Conservation (phyloP, 2,113 vertebrate species). For the Conger conger region DNA sequence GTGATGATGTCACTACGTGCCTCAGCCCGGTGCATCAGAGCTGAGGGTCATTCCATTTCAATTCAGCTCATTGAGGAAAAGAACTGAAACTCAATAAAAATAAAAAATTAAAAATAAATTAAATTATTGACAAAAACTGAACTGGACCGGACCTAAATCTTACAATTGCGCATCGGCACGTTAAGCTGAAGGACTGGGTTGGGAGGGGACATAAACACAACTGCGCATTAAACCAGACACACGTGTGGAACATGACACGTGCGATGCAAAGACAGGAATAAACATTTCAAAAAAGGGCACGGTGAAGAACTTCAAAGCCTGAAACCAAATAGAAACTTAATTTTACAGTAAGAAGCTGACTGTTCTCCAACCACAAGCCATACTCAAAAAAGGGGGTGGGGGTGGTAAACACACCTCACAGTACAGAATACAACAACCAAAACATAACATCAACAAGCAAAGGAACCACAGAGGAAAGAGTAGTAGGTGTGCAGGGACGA, state of each 20-base stretch:
- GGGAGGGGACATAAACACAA: neutral
- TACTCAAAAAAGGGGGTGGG: slow-evolving; percentile 1
- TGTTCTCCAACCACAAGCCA: slow-evolving; percentile 33
- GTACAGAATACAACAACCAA: slow-evolving; percentile 46
- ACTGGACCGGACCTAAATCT: neutral
- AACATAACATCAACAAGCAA: slow-evolving; percentile 50
- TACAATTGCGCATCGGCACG: neutral
- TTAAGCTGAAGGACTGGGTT: neutral
- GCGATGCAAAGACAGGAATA: neutral
- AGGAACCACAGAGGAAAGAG: slow-evolving; percentile 29
- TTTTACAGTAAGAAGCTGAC: slow-evolving; percentile 54
- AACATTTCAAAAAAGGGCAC: neutral
- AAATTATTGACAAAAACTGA: too few relatives aligned
- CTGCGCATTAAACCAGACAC: neutral
- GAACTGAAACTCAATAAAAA: neutral
- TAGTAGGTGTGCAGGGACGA: slow-evolving; percentile 18
- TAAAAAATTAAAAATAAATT: neutral
- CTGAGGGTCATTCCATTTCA: neutral
- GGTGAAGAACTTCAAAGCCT: neutral
- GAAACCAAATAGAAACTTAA: slow-evolving; percentile 41
- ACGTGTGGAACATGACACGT: neutral
- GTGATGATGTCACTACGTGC: neutral
- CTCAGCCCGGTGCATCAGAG: neutral
- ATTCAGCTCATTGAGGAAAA: neutral
- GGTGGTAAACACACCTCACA: slow-evolving; percentile 46